phyloP scores from a whole-genome alignment of 2,888 invertebrate species.

The Mesorhabditis belari region DNA sequence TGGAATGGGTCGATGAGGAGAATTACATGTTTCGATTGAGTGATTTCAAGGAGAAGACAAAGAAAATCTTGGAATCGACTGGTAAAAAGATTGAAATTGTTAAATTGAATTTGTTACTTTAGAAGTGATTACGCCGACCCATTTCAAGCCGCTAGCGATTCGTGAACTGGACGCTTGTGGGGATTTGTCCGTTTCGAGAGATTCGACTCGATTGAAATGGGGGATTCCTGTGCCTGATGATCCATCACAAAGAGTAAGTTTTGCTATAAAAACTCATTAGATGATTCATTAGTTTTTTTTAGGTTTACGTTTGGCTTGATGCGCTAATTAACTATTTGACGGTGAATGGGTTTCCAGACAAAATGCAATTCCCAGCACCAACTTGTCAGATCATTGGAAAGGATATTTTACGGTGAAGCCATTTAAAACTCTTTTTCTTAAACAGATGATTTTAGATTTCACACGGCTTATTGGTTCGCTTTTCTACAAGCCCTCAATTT shows the following conservation, averaged over 20 bases:
- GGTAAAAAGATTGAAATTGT: too few species aligned
- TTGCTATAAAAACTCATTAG: too few species aligned
- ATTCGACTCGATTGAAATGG: constrained; percentile 77
- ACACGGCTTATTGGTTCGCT: constrained; percentile 96
- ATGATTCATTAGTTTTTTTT: too few species aligned
- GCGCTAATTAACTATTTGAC: constrained; percentile 90
- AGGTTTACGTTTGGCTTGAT: constrained; percentile 95
- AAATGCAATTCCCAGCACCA: constrained; percentile 66
- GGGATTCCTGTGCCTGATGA: constrained; percentile 81
- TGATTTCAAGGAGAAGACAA: constrained; percentile 62
- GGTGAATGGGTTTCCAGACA: constrained; percentile 71
- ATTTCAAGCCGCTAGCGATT: constrained; percentile 50
- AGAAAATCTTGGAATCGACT: constrained; percentile 53
- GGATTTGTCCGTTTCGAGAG: constrained; percentile 83
- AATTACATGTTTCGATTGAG: constrained; percentile 84
- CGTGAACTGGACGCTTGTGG: constrained; percentile 39
- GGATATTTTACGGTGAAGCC: constrained; percentile 80
- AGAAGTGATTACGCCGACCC: constrained; percentile 53
- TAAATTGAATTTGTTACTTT: too few species aligned
- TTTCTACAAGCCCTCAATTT: constrained; percentile 82
- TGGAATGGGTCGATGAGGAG: constrained; percentile 85
- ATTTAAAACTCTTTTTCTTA: constrained; percentile 1
- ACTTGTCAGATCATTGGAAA: constrained; percentile 85
- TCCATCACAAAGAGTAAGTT: constrained; percentile 66
- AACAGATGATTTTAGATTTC: constrained; percentile 66